Base-by-base conservation (phyloP, 2,113 vertebrate genomes). In the Galemys pyrenaicus region DNA sequence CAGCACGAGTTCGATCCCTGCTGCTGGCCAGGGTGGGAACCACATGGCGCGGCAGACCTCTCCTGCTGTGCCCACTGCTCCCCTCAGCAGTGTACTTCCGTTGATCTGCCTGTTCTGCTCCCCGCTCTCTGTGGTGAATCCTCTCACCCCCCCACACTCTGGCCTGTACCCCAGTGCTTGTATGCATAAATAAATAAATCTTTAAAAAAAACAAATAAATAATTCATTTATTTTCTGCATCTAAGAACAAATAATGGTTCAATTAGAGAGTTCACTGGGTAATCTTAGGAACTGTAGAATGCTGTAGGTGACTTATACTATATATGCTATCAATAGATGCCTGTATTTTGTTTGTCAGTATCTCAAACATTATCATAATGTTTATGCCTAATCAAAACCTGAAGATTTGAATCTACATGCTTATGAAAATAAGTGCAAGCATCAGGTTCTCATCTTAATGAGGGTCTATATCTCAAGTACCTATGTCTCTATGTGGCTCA, bases 401-500 rank as follows among this genome's bases (percentile, higher is more conserved):
- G 10, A 12, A 91, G 37, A 81, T 90, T 54, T 87, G 35, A 88
- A 87, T 71, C 44, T 71, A 90, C 32, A 9, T 68, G 19, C 75
- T 86, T 79, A 83, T 46, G 28, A 80, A 87, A 95, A 79, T 64
- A 65, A 32, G 20, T 80, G 11, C 35, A 94, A 82, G 77, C 24
- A 64, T 0, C 26, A 87, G 41, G 2, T 28, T 44, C n/a, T 15
- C 41, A 56, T 16, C 49, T 75, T 81, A 20, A 3, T 68, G n/a
- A 92, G 44, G 24, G 19, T 39, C n/a, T 77, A 19, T 68, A 49
- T 67, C 4, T 7, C 49, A 77, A 68, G 17, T 39, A 83, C 9
- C 16, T 83, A 39, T 16, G 80, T 74, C 11, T 64, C n/a, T 87
- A 16, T 37, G 39, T 60, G 20, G 4, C 30, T 94, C 88, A 24